Base-by-base conservation (phyloP, 2,888 invertebrate genomes). In the Cephus runcator region DNA sequence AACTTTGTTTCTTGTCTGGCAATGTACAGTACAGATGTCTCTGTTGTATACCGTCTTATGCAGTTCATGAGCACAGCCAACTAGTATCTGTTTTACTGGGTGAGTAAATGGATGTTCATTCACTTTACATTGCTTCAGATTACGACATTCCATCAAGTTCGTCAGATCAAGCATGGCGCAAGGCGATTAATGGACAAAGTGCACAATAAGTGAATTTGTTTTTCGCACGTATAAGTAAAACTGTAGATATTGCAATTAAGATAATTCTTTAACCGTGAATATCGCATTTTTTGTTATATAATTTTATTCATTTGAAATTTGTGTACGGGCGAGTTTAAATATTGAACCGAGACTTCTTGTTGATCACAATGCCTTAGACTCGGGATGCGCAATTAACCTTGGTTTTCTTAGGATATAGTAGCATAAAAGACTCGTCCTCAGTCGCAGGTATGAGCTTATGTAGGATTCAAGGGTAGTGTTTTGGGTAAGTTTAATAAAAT, bases 401-500 rank as follows among this genome's bases (percentile, higher is more conserved):
- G 31, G 3, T 71, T 69, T 71, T 71, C 34, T 71, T 31, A 34
- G 33, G 23, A 71, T 33, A 34, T 31, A 31, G 4, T 71, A 33
- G 33, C 9, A 33, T 71, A 31, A 34, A 34, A 23, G 31, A 71
- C 31, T 34, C 23, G 23, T 56, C 23, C 23, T 56, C 15, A 56
- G 9, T 9, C 56, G 23, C 56, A 56, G 23, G 23, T 23, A 56
- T 23, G 56, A 56, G 56, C 6, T 56, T 56, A 23, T 56, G 56
- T 23, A 56, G 23, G 9, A 23, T 56, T 56, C 23, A 2, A 56
- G 56, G 56, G 23, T 56, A 56, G 74, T 74, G 56, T 75, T 36
- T 30, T 34, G 83, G 83, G 79, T 82, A 83, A 85, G 82, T 86
- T 83, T 82, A 86, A 73, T 31, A 86, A 76, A 84, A 91, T 91